Evolutionary conservation across 1,140 invertebrate species (phyloP).

Genomic region (Microplitis mediator): DNA sequence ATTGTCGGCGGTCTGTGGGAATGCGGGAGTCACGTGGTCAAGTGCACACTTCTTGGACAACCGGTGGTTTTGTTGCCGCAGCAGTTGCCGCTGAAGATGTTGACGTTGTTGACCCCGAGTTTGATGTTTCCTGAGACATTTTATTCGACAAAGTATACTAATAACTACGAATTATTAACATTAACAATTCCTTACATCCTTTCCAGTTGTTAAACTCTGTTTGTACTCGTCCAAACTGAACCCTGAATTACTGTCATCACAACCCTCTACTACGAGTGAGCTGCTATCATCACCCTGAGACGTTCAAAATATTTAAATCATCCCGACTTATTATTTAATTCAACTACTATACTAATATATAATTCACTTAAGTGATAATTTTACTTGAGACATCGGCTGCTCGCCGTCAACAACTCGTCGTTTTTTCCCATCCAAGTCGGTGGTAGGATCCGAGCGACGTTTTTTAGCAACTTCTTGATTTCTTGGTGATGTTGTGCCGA

Average conservation of each 20-base stretch:
- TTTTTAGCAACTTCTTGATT: constrained; percentile 39
- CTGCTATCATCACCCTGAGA: constrained; percentile 46
- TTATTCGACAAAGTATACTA: constrained; percentile 16
- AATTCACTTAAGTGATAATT: neutral
- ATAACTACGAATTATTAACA: constrained; percentile 1
- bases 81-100: no score
- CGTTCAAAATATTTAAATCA: no score
- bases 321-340: no score
- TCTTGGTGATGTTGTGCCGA: constrained; percentile 43
- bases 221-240: constrained; percentile 56
- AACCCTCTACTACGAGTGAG: constrained; percentile 47
- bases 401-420: constrained; percentile 45
- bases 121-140: constrained; percentile 43
- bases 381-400: constrained; percentile 42
- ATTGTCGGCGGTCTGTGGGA: constrained; percentile 29
- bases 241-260: constrained; percentile 56
- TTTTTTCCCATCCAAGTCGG: constrained; percentile 45
- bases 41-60: constrained; percentile 55
- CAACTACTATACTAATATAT: no score
- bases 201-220: constrained; percentile 44
- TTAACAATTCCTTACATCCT: constrained; percentile 52
- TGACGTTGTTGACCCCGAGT: constrained; percentile 37
- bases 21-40: constrained; percentile 44
- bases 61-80: neutral
- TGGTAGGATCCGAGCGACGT: constrained; percentile 45